phyloP scores from a whole-genome alignment of 2,113 vertebrate genomes.

The Cygnus buccinator region DNA sequence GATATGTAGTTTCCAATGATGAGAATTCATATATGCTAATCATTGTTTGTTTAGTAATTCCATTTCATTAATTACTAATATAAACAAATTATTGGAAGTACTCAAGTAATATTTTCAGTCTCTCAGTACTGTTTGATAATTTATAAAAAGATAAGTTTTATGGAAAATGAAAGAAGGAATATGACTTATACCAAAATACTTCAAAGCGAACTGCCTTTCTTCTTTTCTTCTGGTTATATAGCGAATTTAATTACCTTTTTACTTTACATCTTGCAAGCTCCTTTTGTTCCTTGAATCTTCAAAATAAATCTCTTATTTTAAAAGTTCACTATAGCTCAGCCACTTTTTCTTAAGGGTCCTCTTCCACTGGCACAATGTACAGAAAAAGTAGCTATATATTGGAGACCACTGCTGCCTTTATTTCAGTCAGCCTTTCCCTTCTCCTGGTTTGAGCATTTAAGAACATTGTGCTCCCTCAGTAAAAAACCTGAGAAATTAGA shows the following conservation, averaged over 20 bases:
- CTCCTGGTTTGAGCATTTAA: background rate
- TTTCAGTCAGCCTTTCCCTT: background rate
- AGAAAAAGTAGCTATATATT: background rate
- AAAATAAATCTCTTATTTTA: background rate
- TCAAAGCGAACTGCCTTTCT: background rate
- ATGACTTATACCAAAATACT: background rate
- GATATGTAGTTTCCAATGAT: background rate
- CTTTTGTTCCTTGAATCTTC: constrained; percentile 6
- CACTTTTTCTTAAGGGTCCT: background rate
- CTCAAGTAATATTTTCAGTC: background rate
- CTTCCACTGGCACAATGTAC: background rate
- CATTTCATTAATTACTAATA: background rate
- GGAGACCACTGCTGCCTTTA: background rate
- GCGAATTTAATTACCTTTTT: background rate
- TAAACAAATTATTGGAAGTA: background rate
- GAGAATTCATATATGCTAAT: background rate
- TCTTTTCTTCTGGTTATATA: background rate
- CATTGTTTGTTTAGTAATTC: background rate
- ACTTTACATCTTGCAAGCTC: background rate
- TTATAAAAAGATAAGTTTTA: background rate
- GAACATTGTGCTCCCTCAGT: background rate
- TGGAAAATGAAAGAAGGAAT: background rate
- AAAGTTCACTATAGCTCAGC: background rate
- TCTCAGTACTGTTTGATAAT: background rate
- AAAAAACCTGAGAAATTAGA: background rate